Conservation (phyloP, 2,888 invertebrate genomes). For the Volucella inflata region DNA sequence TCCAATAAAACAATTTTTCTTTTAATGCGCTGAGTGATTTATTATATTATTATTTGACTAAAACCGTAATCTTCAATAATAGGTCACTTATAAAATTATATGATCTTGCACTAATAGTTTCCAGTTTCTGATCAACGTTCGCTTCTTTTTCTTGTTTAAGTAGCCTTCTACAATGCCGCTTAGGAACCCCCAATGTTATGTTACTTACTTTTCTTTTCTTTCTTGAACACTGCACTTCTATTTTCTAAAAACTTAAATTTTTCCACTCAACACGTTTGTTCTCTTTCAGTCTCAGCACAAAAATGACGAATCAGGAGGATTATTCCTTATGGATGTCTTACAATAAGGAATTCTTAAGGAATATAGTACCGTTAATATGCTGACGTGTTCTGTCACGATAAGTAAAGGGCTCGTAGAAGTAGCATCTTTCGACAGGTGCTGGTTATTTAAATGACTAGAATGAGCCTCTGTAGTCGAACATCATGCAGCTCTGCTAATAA, state of each 20-base stretch:
- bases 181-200: neutral
- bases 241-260: too few species aligned
- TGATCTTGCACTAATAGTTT: slow-evolving; percentile 2
- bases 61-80: neutral
- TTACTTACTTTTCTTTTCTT: neutral
- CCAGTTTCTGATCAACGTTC: neutral
- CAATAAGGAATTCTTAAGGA: neutral
- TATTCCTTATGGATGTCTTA: neutral
- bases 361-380: neutral
- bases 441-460: too few species aligned
- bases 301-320: neutral
- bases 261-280: too few species aligned
- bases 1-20: slow-evolving; percentile 16
- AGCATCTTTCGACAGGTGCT: too few species aligned
- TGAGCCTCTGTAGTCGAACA: too few species aligned
- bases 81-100: neutral
- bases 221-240: neutral
- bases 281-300: neutral
- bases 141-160: neutral
- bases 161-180: neutral
- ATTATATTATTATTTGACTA: slow-evolving; percentile 1
- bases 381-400: too few species aligned
- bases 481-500: too few species aligned
- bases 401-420: too few species aligned
- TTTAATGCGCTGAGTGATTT: neutral